Base-by-base conservation (phyloP, 2,888 invertebrate genomes). In the Melieria omissa region DNA sequence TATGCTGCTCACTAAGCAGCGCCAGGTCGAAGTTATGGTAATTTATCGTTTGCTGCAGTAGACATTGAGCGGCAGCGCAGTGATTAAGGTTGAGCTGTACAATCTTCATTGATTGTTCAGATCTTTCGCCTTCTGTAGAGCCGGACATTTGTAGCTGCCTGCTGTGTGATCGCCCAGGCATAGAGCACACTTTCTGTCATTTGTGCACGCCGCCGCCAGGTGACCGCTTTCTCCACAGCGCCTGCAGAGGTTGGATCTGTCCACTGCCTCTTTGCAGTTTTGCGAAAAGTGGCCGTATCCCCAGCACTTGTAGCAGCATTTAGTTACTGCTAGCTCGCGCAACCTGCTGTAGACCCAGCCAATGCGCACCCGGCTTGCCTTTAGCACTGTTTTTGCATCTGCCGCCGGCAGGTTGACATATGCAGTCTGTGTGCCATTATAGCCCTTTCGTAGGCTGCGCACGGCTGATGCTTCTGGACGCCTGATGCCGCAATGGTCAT, bases 241-340 rank as follows among this genome's bases (percentile, higher is more conserved):
- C 41, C 14, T 14, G 16, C 41, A 58, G 14, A 14, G 58, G 14
- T 29, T 7, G 7, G 14, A 7, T 58, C 58, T 58, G 29, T 58
- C 58, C 9, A 16, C 29, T 0, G 5, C 10, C 14, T 29, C 41
- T 29, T 29, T 58, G 58, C 41, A 58, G 41, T 16, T n/a, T 7
- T 14, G 41, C 6, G 58, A 14, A 12, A n/a, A 4, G 8, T 57
- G 16, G 8, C 57, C n/a, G n/a, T 49, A 57, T 57, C 12, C 8
- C 58, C 58, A 58, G 41, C 58, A 58, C 41, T 58, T 58, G 10
- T 8, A 58, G 4, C 58, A 58, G 41, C 29, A 14, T 14, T 58
- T 58, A 14, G 2, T n/a, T 1, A 16, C 1, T 7, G n/a, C 41
- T 5, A 5, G 14, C 1, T 58, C 10, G 10, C 41, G n/a, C 29